Base-by-base conservation (phyloP, 2,797 vertebrate genomes). In the Mus caroli region DNA sequence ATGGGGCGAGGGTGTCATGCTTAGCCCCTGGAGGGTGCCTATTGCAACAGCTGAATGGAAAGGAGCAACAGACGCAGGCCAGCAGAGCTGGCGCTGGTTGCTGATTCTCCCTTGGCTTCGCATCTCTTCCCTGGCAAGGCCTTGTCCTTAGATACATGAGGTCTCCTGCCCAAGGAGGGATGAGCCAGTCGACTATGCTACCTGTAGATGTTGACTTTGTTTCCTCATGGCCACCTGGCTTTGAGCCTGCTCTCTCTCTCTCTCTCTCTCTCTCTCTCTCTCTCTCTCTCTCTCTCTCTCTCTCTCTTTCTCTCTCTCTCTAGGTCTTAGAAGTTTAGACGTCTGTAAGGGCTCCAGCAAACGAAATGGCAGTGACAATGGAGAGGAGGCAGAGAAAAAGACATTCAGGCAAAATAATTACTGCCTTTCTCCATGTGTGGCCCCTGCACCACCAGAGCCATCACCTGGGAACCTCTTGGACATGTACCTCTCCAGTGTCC, bases 201-300 rank as follows among this genome's bases (percentile, higher is more conserved):
- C 2, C 0, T 46, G 24, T 13, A 11, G 43, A 43, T 67, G 50
- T 43, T 82, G 28, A 52, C 60, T 54, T 15, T n/a, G 67, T 54
- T 6, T 8, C 52, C 67, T 60, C n/a, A 15, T 10, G 22, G 31
- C 24, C 17, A 0, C 5, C 6, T 67, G 40, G 56, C 31, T 58
- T 26, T 91, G 62, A 71, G 31, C 10, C 26, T 11, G 1, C 69
- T 71, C n/a, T 71, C n/a, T 94, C 46, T 94, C 31, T 86, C 69
- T 94, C 31, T 86, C 19, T 69, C 13, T 94, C 31, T 86, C 19
- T 69, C 13, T 94, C 31, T 86, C 19, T 69, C 13, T 94, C 31
- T 86, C 19, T 69, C 13, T 69, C 67, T 69, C 34, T 71, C 34
- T 94, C 67, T 69, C 34, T 71, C 34, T 93, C 67, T 69, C 34